A percentile compares a stretch with the other conserved stretches of the same genome.
Conservation (phyloP, 1,140 invertebrate species). For the Diorhabda carinulata region DNA sequence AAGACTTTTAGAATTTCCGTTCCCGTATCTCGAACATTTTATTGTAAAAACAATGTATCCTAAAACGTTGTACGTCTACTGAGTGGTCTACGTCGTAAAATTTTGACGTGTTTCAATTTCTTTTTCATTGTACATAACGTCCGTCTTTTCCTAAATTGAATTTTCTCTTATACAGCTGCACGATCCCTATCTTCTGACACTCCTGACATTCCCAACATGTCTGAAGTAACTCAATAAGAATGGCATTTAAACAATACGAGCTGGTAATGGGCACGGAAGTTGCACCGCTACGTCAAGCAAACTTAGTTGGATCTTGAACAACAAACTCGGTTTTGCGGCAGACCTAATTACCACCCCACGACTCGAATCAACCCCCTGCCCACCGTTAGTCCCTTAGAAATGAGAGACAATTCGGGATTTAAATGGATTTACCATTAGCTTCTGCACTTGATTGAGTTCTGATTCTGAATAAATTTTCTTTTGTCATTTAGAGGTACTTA, state of each 20-base stretch:
- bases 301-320: slow-evolving; percentile 23
- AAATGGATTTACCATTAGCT: slow-evolving; percentile 2
- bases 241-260: slow-evolving; percentile 28
- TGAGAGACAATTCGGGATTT: neutral
- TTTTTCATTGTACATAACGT: neutral
- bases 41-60: neutral
- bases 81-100: neutral
- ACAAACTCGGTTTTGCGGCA: slow-evolving; percentile 20
- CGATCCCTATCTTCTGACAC: slow-evolving; percentile 3
- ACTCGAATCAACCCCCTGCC: neutral
- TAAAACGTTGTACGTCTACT: neutral
- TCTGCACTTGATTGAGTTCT: slow-evolving; percentile 7
- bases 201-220: slow-evolving; percentile 6
- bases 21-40: too few species aligned
- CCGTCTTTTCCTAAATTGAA: neutral
- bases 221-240: slow-evolving; percentile 23
- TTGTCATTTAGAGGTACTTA: neutral
- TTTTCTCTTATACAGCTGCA: neutral
- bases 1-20: too few species aligned
- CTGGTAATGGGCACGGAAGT: slow-evolving; percentile 21
- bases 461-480: slow-evolving; percentile 6
- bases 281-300: slow-evolving; percentile 23
- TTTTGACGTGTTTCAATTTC: neutral
- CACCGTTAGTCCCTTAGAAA: too few species aligned
- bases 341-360: slow-evolving; percentile 17